Evolutionary conservation across 2,797 vertebrate species (phyloP).

Genomic region (Argya squamiceps): DNA sequence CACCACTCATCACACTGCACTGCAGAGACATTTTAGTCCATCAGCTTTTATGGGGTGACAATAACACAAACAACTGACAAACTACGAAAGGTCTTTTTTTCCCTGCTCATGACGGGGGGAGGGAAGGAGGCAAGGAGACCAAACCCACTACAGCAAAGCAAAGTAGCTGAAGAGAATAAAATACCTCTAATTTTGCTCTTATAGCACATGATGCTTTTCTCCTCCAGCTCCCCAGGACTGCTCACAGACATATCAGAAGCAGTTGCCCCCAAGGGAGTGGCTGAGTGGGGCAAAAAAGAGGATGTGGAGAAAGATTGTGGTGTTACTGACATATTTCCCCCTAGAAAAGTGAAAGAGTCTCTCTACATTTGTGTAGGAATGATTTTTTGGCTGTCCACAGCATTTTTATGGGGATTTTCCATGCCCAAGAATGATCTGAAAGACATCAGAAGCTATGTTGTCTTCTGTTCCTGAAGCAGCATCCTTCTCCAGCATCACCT

Average conservation of each 20-base stretch:
- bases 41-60: slow-evolving; percentile 59
- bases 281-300: not conserved
- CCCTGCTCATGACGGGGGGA: not conserved
- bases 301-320: fast-evolving
- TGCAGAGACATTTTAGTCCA: not conserved
- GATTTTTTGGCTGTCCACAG: not conserved
- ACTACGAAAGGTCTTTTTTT: not conserved
- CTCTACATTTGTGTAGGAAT: not conserved
- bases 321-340: not conserved
- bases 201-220: not conserved
- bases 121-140: not conserved
- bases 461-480: not conserved
- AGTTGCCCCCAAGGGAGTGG: not conserved
- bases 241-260: not conserved
- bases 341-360: not conserved
- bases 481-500: not conserved
- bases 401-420: not conserved
- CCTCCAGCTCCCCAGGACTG: not conserved
- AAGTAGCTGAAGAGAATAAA: not conserved
- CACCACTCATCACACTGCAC: not conserved
- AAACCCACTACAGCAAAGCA: not conserved
- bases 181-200: not conserved
- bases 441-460: not conserved
- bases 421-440: not conserved
- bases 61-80: slow-evolving; percentile 56